Evolutionary conservation across 2,888 invertebrate species (phyloP), one percentile per base, ranked within the genome.

Genomic region (Drosophila neonasuta): DNA sequence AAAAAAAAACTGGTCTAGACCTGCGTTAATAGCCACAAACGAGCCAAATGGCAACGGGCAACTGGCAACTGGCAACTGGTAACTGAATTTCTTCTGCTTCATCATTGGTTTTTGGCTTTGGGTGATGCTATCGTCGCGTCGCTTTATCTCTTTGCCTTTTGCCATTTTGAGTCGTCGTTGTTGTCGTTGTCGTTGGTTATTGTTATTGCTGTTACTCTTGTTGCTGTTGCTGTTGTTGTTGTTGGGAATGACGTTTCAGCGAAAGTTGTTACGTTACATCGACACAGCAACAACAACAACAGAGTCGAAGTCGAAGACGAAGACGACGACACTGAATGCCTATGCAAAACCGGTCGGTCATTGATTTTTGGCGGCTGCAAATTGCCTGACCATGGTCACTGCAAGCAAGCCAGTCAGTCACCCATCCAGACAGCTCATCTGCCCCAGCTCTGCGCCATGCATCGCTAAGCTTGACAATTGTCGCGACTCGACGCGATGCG

Each of bases 221-320:
- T 61, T 59, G 55, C 29, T 54, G 46, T 29, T 51, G 48, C n/a
- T 55, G 55, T 65, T 74, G 72, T 29, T 63, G 71, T 62, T 76
- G 64, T 62, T 77, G 73, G 55, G 79, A 80, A 83, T 86, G 84
- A 86, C 82, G 86, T 86, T 82, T 81, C 77, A 84, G 82, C 86
- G 82, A 83, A 83, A 83, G 82, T 86, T 84, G 86, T 83, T 82
- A 80, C 80, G 85, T 86, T 83, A 83, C 80, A 69, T 84, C 80
- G 85, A 71, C 84, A 75, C 36, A 59, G 3, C 34, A 36, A 46
- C 20, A 17, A 29, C 13, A 34, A 20, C 41, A 9, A 36, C 52
- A 10, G 5, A 24, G 24, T 6, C 24, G 24, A 24, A 6, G 24
- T 29, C 15, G 39, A 39, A 42, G 2, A 20, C 61, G 7, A n/a